phyloP scores from a whole-genome alignment of 2,113 vertebrate species.

The Cavia aperea region DNA sequence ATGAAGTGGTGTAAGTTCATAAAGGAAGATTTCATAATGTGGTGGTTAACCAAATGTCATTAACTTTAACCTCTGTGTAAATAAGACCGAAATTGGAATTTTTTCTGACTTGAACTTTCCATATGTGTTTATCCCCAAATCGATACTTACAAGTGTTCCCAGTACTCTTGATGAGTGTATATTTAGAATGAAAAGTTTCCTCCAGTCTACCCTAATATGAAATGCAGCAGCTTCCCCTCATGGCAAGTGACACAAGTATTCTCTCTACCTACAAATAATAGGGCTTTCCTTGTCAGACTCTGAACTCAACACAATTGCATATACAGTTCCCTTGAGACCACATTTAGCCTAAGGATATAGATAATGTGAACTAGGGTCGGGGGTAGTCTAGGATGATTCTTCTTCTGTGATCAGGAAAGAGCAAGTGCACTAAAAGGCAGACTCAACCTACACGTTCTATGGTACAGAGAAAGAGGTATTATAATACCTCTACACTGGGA shows the following conservation, averaged over 20 bases:
- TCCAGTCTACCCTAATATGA: background rate
- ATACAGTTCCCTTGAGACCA: background rate
- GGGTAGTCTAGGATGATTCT: background rate
- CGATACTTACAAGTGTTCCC: background rate
- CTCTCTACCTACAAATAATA: background rate
- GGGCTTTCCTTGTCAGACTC: background rate
- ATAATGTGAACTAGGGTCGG: background rate
- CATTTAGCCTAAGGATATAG: background rate
- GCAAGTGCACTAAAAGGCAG: background rate
- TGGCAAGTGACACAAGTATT: background rate
- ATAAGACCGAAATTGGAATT: background rate
- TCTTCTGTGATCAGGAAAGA: background rate
- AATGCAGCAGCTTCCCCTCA: background rate
- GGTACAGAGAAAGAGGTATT: background rate
- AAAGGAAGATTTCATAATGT: slow-evolving; percentile 62
- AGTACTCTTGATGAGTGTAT: background rate
- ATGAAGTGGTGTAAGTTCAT: slow-evolving; percentile 66
- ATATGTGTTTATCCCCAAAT: background rate
- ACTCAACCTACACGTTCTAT: background rate
- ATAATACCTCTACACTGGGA: background rate
- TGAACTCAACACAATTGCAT: background rate
- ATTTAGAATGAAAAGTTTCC: background rate
- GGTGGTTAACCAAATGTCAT: slow-evolving; percentile 13
- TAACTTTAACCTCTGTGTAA: background rate
- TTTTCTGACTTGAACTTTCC: slow-evolving; percentile 29